Evolutionary conservation across 2,113 vertebrate species (phyloP).

Genomic region (Hippocampus barbouri): DNA sequence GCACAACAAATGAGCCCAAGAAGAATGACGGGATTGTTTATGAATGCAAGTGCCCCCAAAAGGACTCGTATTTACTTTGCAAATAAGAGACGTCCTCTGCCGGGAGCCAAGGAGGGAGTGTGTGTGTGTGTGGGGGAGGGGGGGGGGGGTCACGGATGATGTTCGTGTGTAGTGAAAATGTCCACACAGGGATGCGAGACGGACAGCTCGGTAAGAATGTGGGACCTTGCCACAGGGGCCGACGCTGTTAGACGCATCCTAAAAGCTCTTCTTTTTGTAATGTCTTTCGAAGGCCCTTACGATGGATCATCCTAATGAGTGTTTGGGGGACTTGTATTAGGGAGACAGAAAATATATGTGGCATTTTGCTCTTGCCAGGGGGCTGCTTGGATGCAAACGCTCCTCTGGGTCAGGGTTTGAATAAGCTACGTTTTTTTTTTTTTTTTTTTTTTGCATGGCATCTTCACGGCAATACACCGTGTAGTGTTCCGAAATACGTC

Average conservation of each 20-base stretch:
- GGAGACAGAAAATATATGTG: slow-evolving; percentile 4
- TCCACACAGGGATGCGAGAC: neutral
- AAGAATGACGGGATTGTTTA: slow-evolving; percentile 1
- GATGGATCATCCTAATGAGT: slow-evolving; percentile 2
- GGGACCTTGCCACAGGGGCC: slow-evolving; percentile 2
- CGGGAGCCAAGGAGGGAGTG: slow-evolving; percentile 2
- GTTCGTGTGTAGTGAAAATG: slow-evolving; percentile 10
- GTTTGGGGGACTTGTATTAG: slow-evolving; percentile 9
- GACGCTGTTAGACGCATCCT: neutral
- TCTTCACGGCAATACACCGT: neutral
- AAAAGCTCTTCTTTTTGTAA: neutral
- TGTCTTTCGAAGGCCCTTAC: slow-evolving; percentile 8
- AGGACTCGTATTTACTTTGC: slow-evolving; percentile 10
- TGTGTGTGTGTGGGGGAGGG: too few species aligned
- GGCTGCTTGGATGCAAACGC: neutral
- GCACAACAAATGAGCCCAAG: slow-evolving; percentile 2
- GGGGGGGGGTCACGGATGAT: neutral
- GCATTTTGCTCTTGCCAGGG: slow-evolving; percentile 12
- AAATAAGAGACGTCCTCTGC: slow-evolving; percentile 7
- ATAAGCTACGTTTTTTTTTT: neutral
- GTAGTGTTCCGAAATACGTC: neutral
- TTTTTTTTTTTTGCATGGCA: neutral
- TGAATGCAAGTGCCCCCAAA: slow-evolving; percentile 8
- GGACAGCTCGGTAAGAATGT: neutral
- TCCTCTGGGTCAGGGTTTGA: slow-evolving; percentile 1